A percentile compares a stretch with the other conserved stretches of the same genome.
These are phyloP conservation scores for Apodemia hepburni DNA, from an alignment of 2,888 invertebrate species.

Conservation along the genomic window DNA sequence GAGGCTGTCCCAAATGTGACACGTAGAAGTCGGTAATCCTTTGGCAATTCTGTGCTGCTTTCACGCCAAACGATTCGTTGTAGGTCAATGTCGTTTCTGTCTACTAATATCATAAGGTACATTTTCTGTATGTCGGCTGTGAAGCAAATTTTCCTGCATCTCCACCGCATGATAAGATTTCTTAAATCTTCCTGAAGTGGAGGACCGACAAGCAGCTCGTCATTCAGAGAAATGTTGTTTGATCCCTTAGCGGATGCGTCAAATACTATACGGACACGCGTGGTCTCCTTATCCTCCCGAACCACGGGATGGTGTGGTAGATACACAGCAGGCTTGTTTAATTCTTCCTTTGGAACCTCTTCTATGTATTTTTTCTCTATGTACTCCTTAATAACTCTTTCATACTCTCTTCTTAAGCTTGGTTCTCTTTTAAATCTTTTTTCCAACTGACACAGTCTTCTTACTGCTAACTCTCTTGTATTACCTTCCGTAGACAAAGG, in stretches of 20 bases:
- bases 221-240: constrained; percentile 21
- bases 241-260: not conserved
- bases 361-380: not conserved
- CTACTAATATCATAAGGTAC: not conserved
- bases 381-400: not conserved
- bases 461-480: not conserved
- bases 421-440: constrained; percentile 1
- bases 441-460: not conserved
- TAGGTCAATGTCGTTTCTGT: not conserved
- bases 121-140: constrained; percentile 16
- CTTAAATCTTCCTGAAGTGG: constrained; percentile 22
- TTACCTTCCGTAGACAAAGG: not conserved
- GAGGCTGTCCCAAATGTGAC: constrained; percentile 35
- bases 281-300: not conserved
- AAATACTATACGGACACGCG: not conserved
- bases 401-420: not conserved
- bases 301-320: not conserved
- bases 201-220: constrained; percentile 24
- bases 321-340: not conserved
- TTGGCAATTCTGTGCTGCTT: not conserved
- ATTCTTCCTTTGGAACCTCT: not conserved
- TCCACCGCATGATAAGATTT: constrained; percentile 25
- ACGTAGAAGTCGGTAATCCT: not conserved
- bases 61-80: constrained; percentile 2
- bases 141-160: constrained; percentile 21